Evolutionary conservation across 2,113 vertebrate species (phyloP).

Genomic region (Orycteropus afer): DNA sequence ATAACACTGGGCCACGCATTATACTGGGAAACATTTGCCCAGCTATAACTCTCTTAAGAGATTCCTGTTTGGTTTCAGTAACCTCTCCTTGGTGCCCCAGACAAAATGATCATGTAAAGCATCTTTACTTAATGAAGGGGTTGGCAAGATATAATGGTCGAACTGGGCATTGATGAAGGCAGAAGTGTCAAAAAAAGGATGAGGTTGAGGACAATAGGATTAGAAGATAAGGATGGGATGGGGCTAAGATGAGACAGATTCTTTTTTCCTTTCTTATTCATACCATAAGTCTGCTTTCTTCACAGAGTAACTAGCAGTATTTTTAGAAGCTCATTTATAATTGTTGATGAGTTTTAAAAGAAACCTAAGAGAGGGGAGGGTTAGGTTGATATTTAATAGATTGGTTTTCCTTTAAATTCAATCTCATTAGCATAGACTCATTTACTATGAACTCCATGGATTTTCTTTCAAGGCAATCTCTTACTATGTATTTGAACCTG

Average conservation of each 20-base stretch:
- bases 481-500: not conserved
- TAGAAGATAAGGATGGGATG: not conserved
- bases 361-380: not conserved
- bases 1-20: not conserved
- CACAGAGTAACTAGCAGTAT: not conserved
- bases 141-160: not conserved
- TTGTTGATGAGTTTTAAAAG: not conserved
- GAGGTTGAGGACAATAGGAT: not conserved
- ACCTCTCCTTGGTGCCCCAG: not conserved
- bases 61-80: slow-evolving; percentile 50
- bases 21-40: slow-evolving; percentile 29
- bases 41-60: slow-evolving; percentile 57
- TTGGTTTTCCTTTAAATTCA: slow-evolving; percentile 36
- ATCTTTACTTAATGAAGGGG: slow-evolving; percentile 22
- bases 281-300: not conserved
- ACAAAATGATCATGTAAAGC: slow-evolving; percentile 21
- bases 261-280: not conserved
- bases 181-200: not conserved
- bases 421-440: not conserved
- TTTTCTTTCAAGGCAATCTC: not conserved
- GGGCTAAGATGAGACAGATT: not conserved
- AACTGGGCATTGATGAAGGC: not conserved
- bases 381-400: not conserved
- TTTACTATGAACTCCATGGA: not conserved
- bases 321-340: slow-evolving; percentile 44